Base-by-base conservation (phyloP, 2,888 invertebrate species). In the Busseola fusca region DNA sequence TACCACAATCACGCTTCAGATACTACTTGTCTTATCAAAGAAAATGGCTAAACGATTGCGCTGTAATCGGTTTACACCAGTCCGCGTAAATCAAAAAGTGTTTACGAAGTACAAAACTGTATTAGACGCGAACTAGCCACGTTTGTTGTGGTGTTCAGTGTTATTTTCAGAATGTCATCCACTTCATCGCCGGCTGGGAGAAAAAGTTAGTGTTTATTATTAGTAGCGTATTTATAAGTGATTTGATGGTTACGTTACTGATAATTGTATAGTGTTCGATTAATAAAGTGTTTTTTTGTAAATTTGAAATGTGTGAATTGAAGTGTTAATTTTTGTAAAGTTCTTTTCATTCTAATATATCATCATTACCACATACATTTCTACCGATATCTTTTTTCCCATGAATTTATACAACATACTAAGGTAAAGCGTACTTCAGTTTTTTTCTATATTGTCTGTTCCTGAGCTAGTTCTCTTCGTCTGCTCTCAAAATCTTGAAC, bases 1-100 rank as follows among this genome's bases (percentile, higher is more conserved):
- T 86, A 85, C 85, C 81, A 87, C 88, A 89, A 90, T 91, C 87
- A 88, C 85, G 78, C 76, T 80, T 87, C 84, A 89, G 88, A 90
- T 88, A 89, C 82, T 67, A 79, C 83, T 84, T 88, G 90, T 89
- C 91, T 95, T 95, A 95, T 95, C 95, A 94, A 92, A 93, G 90
- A 95, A 95, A 94, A 95, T 95, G 95, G 91, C 92, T 89, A 88
- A 88, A 88, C 92, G 94, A 94, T 95, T 93, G 91, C 90, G 87
- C 81, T 86, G 87, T 92, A 91, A 93, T 93, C 92, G 87, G 80
- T 89, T 87, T 86, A 89, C 89, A 89, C 85, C 85, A 83, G 89
- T 86, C 82, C 87, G 87, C 87, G 87, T 90, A 86, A 89, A 89
- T 89, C 90, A 87, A 87, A 91, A 89, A 90, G 88, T 92, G 90